A percentile compares a stretch with the other conserved stretches of the same genome.
Evolutionary conservation across 2,113 vertebrate genomes (phyloP).

Genomic region (Geococcyx californianus): DNA sequence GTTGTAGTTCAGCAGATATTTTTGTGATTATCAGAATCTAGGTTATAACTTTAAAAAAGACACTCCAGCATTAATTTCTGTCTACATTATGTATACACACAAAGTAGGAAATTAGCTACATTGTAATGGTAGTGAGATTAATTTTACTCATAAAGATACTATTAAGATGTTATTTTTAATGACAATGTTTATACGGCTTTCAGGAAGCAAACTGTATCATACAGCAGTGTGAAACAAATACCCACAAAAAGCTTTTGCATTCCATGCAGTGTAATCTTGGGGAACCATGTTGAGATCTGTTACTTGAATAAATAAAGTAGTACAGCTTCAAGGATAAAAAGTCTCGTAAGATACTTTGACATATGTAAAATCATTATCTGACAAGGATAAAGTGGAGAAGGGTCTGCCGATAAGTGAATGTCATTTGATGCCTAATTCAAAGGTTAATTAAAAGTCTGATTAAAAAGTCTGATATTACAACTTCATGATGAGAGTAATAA

Average conservation of each 20-base stretch:
- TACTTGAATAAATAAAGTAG: not conserved
- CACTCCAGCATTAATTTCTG: not conserved
- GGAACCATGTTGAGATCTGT: accelerated
- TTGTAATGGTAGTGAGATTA: not conserved
- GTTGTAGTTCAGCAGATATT: not conserved
- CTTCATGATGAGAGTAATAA: not conserved
- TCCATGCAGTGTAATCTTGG: not conserved
- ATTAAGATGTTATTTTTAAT: not conserved
- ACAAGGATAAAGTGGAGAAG: not conserved
- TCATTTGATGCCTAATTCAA: not conserved
- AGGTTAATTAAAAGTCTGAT: not conserved
- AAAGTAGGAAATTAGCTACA: not conserved
- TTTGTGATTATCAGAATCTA: not conserved
- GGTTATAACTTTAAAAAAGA: not conserved
- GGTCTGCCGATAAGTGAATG: not conserved
- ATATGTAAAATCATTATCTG: not conserved
- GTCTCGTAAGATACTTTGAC: not conserved
- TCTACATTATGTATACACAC: not conserved
- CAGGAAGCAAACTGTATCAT: not conserved
- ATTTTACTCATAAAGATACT: not conserved
- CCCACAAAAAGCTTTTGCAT: not conserved
- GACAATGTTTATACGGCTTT: not conserved
- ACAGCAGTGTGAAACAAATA: not conserved
- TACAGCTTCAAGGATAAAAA: not conserved
- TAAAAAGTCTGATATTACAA: not conserved